Evolutionary conservation across 2,797 vertebrate genomes (phyloP), one percentile per base, ranked within the genome.

Genomic region (Pteropus rufus): DNA sequence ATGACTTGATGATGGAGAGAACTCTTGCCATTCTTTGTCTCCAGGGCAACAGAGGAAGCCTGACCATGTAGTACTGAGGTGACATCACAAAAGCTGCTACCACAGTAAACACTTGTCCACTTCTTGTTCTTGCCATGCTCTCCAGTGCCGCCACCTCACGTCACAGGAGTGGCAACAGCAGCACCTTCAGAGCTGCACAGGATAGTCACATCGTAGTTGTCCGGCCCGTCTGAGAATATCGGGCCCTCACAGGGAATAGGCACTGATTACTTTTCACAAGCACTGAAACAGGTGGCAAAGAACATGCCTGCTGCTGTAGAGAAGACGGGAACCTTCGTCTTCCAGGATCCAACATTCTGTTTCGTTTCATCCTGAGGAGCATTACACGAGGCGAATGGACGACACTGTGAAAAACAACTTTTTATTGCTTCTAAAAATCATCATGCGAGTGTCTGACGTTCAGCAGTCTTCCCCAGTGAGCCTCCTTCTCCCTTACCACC

Each of bases 1-100:
- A 94, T 82, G 93, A 95, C 86, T 88, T 79, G n/a, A 65, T 93
- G 88, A 86, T 75, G 84, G 94, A 96, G 75, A 84, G 88, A 94
- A 94, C 91, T 77, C 52, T 89, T 93, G 64, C 81, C 73, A 75
- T 92, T 80, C 44, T 62, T 69, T 79, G 58, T 97, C 92, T 96
- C 90, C 85, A 69, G 94, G 93, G 91, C 73, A 95, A 93, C 83
- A 62, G 67, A 90, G 31, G 79, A 65, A 95, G 67, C 52, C 80
- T 94, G 95, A 52, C 87, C 90, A 10, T 19, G 14, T 21, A 26
- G 67, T 10, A 29, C 56, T 84, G 92, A 97, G 72, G 62, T 7
- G 87, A 64, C 77, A 56, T 36, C 72, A 76, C 14, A 46, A 69
- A 70, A 64, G 87, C 41, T 54, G 49, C 84, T 36, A 29, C 88